Evolutionary conservation across 1,140 invertebrate species (phyloP), one percentile per base, ranked within the genome.

Genomic region (Sycophaga agraensis): DNA sequence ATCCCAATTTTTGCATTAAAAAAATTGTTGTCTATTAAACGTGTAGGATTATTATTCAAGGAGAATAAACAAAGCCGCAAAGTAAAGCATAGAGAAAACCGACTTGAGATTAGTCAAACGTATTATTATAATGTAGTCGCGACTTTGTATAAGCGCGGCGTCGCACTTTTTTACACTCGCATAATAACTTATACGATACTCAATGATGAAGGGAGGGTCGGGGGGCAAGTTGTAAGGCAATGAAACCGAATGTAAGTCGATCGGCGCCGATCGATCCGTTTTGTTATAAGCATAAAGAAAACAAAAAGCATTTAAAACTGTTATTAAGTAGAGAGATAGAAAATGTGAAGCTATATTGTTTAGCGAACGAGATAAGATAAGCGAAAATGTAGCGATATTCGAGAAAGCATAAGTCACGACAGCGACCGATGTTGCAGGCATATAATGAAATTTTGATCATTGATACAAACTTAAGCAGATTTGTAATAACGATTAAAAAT

Each of bases 21-120:
- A 61, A 55, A 55, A 62, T 62, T 62, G 45, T 62, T 62, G 37
- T 62, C 45, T 56, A 62, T 62, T 62, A 62, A 56, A 61, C 51
- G 34, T 55, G 48, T 55, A 50, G 19, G 42, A 43, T 35, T 43
- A 56, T 43, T 42, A 28, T 35, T n/a, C n/a, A n/a, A 43, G 22
- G 39, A 59, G 11, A 34, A 46, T 42, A 50, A 31, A 42, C 4
- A 39, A 42, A 43, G 5, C 28, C n/a, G n/a, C n/a, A n/a, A 31
- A 31, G 28, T 31, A 31, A 31, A 31, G 28, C 11, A 31, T 31
- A 31, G 4, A 31, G 28, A 31, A 31, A 31, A 11, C 59, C 53
- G 24, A 62, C 22, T 55, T 62, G 53, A 62, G 53, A 62, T 62
- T 62, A 62, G 43, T 42, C 45, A 56, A 42, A 56, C 59, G 45